These are phyloP conservation scores for Rhinogobius similis DNA, from an alignment of 2,113 vertebrate species.

Conservation along the genomic window DNA sequence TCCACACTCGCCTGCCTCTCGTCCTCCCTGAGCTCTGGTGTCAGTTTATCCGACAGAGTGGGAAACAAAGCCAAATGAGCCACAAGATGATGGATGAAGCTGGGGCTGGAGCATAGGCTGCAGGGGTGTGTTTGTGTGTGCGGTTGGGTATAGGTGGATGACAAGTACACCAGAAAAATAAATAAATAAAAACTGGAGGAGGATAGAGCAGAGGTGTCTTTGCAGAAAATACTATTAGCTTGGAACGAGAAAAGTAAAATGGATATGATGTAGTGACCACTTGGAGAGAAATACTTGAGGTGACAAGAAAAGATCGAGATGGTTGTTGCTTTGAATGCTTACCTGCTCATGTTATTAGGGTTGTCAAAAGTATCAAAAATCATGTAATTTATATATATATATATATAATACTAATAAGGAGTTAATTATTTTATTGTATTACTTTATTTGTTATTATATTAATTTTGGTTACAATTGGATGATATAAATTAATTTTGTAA, in stretches of 20 bases:
- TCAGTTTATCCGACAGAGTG: constrained; percentile 76
- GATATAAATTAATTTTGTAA: too few species aligned
- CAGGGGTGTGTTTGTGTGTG: background rate
- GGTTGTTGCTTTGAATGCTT: constrained; percentile 15
- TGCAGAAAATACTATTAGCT: constrained; percentile 20
- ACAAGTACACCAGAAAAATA: background rate
- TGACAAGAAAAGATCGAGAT: constrained; percentile 35
- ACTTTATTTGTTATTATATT: too few species aligned
- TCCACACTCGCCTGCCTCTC: constrained; percentile 15
- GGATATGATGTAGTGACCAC: constrained; percentile 21
- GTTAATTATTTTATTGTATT: too few species aligned
- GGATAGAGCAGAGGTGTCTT: constrained; percentile 2
- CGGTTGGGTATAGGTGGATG: constrained; percentile 25
- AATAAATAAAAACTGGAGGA: constrained; percentile 6
- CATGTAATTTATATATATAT: background rate
- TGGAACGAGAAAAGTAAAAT: constrained; percentile 14
- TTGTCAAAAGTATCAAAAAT: too few species aligned
- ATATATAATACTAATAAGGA: too few species aligned
- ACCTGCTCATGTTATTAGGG: background rate
- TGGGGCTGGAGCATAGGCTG: constrained; percentile 60
- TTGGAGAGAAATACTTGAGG: constrained; percentile 38
- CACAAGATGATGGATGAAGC: constrained; percentile 78
- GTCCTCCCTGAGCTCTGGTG: constrained; percentile 54
- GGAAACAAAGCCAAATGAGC: constrained; percentile 77
- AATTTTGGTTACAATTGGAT: too few species aligned